Evolutionary conservation across 2,797 vertebrate genomes (phyloP), one percentile per base, ranked within the genome.

Genomic region (Melanotaenia parkinsoni): DNA sequence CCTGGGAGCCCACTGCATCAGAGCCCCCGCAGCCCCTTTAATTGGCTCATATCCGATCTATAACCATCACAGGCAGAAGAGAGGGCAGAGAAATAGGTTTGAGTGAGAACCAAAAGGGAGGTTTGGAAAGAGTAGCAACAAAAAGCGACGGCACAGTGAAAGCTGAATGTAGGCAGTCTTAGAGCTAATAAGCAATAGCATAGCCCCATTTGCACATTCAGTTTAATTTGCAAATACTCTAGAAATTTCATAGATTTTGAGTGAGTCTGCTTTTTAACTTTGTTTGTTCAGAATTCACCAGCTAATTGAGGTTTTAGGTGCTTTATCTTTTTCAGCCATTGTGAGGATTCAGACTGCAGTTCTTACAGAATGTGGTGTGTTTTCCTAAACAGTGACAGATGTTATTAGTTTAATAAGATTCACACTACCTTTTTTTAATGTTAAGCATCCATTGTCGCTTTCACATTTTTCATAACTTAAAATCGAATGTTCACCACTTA

Each of bases 21-120:
- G 63, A 80, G 72, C 79, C 74, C 80, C 81, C 37, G 64, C 88
- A 70, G 54, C 67, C 80, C 79, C 76, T 85, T 89, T 93, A 93
- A 94, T 92, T 92, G 90, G 82, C 86, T 84, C 43, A 80, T 90
- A 91, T 91, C 91, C 84, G 78, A 93, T 94, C 91, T 85, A 90
- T 91, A 91, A 83, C 89, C 76, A 81, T 92, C 82, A 85, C 80
- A 79, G 70, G 67, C 66, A 67, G 80, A 82, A 60, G 64, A 76
- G 76, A 82, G 60, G 74, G 80, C 74, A 20, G 57, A 64, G 74
- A 67, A 74, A 80, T 79, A 80, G 77, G 78, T 64, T 70, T 56
- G 63, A 78, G 67, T 74, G 67, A 61, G 74, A 86, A 81, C 45
- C 71, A 65, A 73, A 63, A 74, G 37, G 45, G 28, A 76, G 56